phyloP scores from a whole-genome alignment of 2,888 invertebrate genomes.

The Dryococelus australis region DNA sequence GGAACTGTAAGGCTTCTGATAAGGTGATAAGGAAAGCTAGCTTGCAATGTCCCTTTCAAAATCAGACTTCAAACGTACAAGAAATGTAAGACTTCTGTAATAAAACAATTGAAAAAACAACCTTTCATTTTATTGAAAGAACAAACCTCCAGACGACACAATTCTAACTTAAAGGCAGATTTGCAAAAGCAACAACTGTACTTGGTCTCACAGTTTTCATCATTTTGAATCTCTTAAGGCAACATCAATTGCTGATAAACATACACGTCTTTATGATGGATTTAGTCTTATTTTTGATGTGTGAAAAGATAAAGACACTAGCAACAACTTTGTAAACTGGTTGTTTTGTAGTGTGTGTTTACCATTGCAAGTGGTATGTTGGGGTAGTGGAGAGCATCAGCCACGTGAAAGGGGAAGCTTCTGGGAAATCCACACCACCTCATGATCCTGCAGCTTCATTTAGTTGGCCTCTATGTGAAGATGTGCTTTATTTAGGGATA shows the following conservation, averaged over 20 bases:
- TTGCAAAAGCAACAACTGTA: constrained; percentile 20
- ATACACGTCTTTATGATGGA: not conserved
- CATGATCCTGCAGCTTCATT: not conserved
- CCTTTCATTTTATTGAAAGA: constrained; percentile 22
- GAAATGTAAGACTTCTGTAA: constrained; percentile 26
- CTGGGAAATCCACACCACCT: not conserved
- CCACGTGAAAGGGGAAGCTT: not conserved
- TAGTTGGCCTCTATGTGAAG: not conserved
- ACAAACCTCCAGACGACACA: not conserved
- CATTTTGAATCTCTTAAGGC: not conserved
- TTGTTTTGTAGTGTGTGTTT: constrained; percentile 12
- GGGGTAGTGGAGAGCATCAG: not conserved
- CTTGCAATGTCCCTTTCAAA: constrained; percentile 33
- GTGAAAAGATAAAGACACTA: not conserved
- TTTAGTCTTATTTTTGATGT: not conserved
- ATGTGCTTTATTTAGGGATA: not conserved
- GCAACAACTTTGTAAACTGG: not conserved
- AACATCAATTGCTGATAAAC: not conserved
- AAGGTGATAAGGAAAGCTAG: constrained; percentile 28
- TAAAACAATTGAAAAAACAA: constrained; percentile 22
- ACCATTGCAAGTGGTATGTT: not conserved
- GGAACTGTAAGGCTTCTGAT: constrained; percentile 29
- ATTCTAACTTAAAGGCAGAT: not conserved
- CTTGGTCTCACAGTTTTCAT: not conserved
- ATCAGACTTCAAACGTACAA: constrained; percentile 22